Evolutionary conservation across 1,140 invertebrate genomes (phyloP).

Genomic region (Diorhabda elongata): DNA sequence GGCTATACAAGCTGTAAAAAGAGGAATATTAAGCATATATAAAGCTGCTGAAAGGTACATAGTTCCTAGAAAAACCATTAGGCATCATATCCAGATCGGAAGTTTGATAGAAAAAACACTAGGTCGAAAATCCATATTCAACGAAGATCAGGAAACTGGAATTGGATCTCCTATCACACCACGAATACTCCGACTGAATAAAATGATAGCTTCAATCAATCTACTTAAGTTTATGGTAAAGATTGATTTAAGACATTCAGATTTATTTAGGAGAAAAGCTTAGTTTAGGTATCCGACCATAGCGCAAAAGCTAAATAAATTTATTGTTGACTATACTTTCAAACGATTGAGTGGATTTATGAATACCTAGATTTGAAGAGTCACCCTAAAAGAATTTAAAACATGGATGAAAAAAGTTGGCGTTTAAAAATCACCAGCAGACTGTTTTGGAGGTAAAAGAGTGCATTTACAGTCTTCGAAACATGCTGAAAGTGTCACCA

Average conservation of each 20-base stretch:
- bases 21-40: too few relatives aligned
- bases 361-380: constrained; percentile 29
- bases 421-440: constrained; percentile 36
- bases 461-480: not conserved
- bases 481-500: too few relatives aligned
- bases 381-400: constrained; percentile 40
- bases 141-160: too few relatives aligned
- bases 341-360: constrained; percentile 30
- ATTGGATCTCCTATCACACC: too few relatives aligned
- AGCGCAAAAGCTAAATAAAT: constrained; percentile 38
- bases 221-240: too few relatives aligned
- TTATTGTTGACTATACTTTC: constrained; percentile 37
- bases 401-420: constrained; percentile 46
- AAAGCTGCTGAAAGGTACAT: too few relatives aligned
- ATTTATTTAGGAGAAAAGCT: constrained; percentile 29
- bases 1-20: too few relatives aligned
- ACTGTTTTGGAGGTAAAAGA: constrained; percentile 43
- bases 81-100: too few relatives aligned
- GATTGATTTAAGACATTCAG: constrained; percentile 22
- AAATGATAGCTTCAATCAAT: not conserved
- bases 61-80: too few relatives aligned
- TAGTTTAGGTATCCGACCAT: constrained; percentile 37
- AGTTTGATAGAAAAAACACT: too few relatives aligned
- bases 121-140: too few relatives aligned
- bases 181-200: too few relatives aligned